Conservation (phyloP, 2,888 invertebrate species). For the Pemphredon lugubris region DNA sequence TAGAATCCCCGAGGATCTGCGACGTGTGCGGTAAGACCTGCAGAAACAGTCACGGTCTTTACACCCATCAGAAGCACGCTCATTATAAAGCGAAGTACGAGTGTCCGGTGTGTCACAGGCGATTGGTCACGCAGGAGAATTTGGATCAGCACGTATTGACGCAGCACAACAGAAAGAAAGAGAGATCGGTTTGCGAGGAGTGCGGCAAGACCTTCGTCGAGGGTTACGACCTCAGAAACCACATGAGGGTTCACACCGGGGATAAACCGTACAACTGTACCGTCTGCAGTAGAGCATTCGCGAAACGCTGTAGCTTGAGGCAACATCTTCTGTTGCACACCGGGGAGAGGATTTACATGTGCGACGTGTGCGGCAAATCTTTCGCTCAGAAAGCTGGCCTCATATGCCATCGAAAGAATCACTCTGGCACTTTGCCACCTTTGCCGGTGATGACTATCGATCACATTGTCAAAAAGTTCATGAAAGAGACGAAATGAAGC, state of each 20-base stretch:
- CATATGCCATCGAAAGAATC: slow-evolving; percentile 67
- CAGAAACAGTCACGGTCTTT: slow-evolving; percentile 55
- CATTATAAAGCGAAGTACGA: slow-evolving; percentile 62
- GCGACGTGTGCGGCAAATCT: slow-evolving; percentile 63
- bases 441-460: slow-evolving; percentile 64
- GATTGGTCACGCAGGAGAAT: slow-evolving; percentile 57
- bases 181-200: slow-evolving; percentile 64
- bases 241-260: slow-evolving; percentile 66
- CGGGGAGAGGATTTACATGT: slow-evolving; percentile 60
- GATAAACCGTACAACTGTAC: slow-evolving; percentile 63
- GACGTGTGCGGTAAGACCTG: slow-evolving; percentile 64
- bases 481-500: slow-evolving; percentile 41
- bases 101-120: slow-evolving; percentile 49
- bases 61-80: slow-evolving; percentile 60
- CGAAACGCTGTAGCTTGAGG: slow-evolving; percentile 53
- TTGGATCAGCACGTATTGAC: slow-evolving; percentile 56
- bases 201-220: slow-evolving; percentile 68
- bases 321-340: slow-evolving; percentile 66
- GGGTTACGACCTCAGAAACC: slow-evolving; percentile 57
- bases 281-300: slow-evolving; percentile 59
- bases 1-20: slow-evolving; percentile 63
- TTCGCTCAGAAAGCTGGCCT: slow-evolving; percentile 66
- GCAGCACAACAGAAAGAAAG: slow-evolving; percentile 57
- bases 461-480: slow-evolving; percentile 58
- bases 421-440: slow-evolving; percentile 59